phyloP scores from a whole-genome alignment of 2,888 invertebrate genomes.

The Hemithea aestivaria region DNA sequence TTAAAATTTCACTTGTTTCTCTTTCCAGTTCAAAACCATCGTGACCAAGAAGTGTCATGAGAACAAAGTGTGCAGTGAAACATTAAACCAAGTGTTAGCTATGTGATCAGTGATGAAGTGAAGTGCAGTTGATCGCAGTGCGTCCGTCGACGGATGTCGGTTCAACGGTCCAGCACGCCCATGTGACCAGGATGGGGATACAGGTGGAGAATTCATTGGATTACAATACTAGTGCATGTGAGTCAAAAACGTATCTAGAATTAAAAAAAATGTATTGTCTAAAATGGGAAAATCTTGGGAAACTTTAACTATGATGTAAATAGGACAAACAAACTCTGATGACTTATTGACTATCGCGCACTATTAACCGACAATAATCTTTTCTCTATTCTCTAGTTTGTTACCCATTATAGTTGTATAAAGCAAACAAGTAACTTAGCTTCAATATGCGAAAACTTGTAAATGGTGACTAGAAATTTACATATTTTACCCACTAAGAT shows the following conservation, averaged over 20 bases:
- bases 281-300: too few species aligned
- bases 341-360: too few species aligned
- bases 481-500: too few species aligned
- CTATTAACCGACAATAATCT: too few species aligned
- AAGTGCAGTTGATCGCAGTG: constrained; percentile 18
- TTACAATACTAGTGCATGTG: constrained; percentile 70
- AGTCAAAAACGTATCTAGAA: constrained; percentile 35
- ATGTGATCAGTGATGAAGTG: constrained; percentile 29
- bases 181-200: constrained; percentile 54
- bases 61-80: constrained; percentile 26
- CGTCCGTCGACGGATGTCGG: constrained; percentile 4
- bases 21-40: constrained; percentile 20
- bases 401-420: too few species aligned
- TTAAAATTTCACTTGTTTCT: background rate
- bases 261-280: constrained; percentile 1
- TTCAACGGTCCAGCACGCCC: background rate
- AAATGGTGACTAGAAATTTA: too few species aligned
- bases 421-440: too few species aligned
- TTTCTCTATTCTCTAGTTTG: too few species aligned
- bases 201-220: constrained; percentile 70
- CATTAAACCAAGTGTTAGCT: constrained; percentile 28
- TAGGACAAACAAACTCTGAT: too few species aligned
- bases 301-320: too few species aligned
- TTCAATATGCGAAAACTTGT: too few species aligned
- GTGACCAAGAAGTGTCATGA: constrained; percentile 20